phyloP scores from a whole-genome alignment of 2,797 vertebrate species.

The Epinephelus coioides region DNA sequence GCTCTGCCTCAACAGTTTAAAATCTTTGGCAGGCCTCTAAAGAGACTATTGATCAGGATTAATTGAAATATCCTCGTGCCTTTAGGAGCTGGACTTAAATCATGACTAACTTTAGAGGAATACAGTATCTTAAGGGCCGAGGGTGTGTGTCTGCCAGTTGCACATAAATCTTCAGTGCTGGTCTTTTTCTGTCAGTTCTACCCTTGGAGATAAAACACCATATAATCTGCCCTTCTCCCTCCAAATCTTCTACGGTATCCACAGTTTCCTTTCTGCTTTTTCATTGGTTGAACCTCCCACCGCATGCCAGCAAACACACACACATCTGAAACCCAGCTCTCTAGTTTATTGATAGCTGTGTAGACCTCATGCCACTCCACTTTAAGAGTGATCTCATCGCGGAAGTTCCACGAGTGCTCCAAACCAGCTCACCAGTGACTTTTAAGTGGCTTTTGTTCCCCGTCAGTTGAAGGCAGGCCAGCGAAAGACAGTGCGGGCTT shows the following conservation, averaged over 20 bases:
- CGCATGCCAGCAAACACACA: slow-evolving; percentile 48
- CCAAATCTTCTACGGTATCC: slow-evolving; percentile 40
- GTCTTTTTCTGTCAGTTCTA: slow-evolving; percentile 60
- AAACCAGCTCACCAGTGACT: slow-evolving; percentile 55
- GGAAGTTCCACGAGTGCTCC: slow-evolving; percentile 55
- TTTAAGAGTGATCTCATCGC: slow-evolving; percentile 68
- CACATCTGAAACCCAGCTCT: slow-evolving; percentile 62
- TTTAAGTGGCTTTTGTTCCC: slow-evolving; percentile 76
- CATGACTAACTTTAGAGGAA: slow-evolving; percentile 40
- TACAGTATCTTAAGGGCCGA: slow-evolving; percentile 17
- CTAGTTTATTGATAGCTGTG: slow-evolving; percentile 59
- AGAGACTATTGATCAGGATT: slow-evolving; percentile 51
- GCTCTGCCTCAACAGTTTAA: slow-evolving; percentile 22
- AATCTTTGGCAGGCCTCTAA: slow-evolving; percentile 36
- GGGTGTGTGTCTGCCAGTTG: slow-evolving; percentile 57
- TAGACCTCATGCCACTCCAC: slow-evolving; percentile 55
- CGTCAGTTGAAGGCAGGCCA: slow-evolving; percentile 43
- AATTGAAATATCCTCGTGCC: slow-evolving; percentile 51
- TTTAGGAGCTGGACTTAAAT: slow-evolving; percentile 45
- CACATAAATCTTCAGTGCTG: slow-evolving; percentile 51
- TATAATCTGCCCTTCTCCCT: slow-evolving; percentile 68
- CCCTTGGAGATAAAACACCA: slow-evolving; percentile 60
- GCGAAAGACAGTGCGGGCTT: slow-evolving; percentile 64
- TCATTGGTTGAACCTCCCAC: slow-evolving; percentile 19
- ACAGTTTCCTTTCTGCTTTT: slow-evolving; percentile 22